Percentiles rank a stretch among this genome's conserved stretches.
Evolutionary conservation across 1,140 invertebrate genomes (phyloP).

Genomic region (Caenorhabditis remanei): DNA sequence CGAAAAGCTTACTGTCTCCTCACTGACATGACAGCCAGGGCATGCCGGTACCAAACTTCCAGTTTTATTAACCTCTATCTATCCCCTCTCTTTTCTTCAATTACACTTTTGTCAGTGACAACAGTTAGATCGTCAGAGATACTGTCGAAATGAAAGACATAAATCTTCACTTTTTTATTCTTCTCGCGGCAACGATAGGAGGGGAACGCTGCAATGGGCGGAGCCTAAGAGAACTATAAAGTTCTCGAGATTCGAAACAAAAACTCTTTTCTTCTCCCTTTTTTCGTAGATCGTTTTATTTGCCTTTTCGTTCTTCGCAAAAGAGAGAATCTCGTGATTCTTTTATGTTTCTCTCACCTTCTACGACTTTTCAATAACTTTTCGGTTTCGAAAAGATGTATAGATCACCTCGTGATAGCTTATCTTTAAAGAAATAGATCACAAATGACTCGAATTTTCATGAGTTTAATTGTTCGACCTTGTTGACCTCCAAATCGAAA

Average conservation of each 20-base stretch:
- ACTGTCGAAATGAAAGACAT: slow-evolving; percentile 19
- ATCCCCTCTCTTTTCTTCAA: background rate
- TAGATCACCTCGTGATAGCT: no score
- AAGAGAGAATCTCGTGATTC: no score
- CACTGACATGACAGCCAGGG: background rate
- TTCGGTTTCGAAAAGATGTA: no score
- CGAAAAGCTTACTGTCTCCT: slow-evolving; percentile 17
- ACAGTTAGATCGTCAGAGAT: slow-evolving; percentile 49
- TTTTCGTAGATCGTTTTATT: background rate
- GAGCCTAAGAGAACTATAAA: slow-evolving; percentile 29
- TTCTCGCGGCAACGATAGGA: background rate
- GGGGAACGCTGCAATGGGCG: slow-evolving; percentile 9
- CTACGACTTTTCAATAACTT: no score
- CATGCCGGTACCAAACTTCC: background rate
- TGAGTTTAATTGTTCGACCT: no score
- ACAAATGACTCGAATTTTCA: no score
- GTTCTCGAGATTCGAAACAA: background rate
- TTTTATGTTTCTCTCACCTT: no score
- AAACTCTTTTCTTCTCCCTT: background rate
- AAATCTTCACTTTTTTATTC: background rate
- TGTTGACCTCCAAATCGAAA: background rate
- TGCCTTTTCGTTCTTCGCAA: no score
- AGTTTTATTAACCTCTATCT: background rate
- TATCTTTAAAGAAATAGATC: no score
- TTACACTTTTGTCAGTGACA: slow-evolving; percentile 24